Evolutionary conservation across 2,888 invertebrate genomes (phyloP), one percentile per base, ranked within the genome.

Genomic region (Drosophila leonis): DNA sequence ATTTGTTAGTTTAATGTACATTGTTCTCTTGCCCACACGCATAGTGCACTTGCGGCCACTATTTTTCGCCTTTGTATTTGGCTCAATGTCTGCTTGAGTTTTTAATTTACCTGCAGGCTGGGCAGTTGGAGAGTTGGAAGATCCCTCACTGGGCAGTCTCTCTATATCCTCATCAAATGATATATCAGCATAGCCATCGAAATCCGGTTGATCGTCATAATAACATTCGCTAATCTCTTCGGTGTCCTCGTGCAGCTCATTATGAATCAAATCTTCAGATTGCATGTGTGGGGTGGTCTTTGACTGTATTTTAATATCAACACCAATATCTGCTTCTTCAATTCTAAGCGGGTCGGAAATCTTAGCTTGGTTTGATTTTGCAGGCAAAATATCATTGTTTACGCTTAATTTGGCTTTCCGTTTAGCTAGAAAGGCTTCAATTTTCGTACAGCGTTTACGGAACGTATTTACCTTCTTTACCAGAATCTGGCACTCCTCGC

Each of bases 1-100:
- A 46, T 89, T 69, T 1, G 90, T 84, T 4, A 84, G 51, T 20
- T 80, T 88, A 1, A 84, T 88, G 41, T 88, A 88, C 57, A 84
- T 85, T 0, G 88, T 82, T 57, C 86, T 68, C 8, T 85, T 70
- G 1, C 84, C 84, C 12, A 84, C 56, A 15, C 84, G 83, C 90
- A 84, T 89, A 7, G 90, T 85, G 27, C 80, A 85, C n/a, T 80
- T 89, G 10, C 62, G 79, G n/a, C 68, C 13, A 8, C 27, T 51
- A 4, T 18, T 9, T 41, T 75, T 74, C 8, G 35, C 39, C 1
- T 54, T 60, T 6, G 15, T 15, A 8, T 48, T 59, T 4, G 31
- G 10, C 1, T n/a, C 41, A 6, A n/a, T 27, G 5, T 10, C 31
- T 31, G 31, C 4, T 27, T 41, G 12, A 10, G 13, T 15, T 27